Percentiles rank a stretch among this genome's conserved stretches.
phyloP scores from a whole-genome alignment of 2,797 vertebrate genomes.

The Sitta carolinensis region DNA sequence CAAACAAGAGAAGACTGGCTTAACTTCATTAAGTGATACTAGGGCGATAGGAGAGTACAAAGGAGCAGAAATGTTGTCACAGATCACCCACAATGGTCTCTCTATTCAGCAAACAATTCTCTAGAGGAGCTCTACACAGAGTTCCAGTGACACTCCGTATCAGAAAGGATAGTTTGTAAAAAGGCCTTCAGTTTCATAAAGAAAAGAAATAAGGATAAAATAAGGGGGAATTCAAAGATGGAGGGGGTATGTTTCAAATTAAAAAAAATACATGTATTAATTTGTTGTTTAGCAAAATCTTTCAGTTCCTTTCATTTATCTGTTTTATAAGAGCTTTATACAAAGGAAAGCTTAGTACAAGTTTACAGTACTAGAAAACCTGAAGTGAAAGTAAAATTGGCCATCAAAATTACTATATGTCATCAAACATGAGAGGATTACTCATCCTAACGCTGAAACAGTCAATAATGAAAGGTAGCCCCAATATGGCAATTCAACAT shows the following conservation, averaged over 20 bases:
- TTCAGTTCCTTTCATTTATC: neutral
- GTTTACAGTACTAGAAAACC: neutral
- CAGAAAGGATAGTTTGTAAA: neutral
- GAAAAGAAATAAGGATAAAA: neutral
- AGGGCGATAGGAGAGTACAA: neutral
- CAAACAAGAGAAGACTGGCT: neutral
- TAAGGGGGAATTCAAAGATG: neutral
- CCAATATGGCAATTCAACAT: neutral
- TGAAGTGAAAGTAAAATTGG: neutral
- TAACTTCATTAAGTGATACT: neutral
- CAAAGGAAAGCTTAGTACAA: neutral
- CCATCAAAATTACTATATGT: neutral
- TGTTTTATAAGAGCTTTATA: neutral
- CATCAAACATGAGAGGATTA: neutral
- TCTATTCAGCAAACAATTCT: neutral
- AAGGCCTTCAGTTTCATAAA: neutral
- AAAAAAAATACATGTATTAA: neutral
- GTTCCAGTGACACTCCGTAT: neutral
- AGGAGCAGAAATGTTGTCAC: neutral
- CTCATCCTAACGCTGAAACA: neutral
- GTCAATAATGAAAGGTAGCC: neutral
- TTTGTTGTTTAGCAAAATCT: neutral
- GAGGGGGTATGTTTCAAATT: neutral
- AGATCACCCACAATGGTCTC: neutral
- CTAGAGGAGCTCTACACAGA: neutral